phyloP scores from a whole-genome alignment of 2,113 vertebrate species.

The Numenius arquata region DNA sequence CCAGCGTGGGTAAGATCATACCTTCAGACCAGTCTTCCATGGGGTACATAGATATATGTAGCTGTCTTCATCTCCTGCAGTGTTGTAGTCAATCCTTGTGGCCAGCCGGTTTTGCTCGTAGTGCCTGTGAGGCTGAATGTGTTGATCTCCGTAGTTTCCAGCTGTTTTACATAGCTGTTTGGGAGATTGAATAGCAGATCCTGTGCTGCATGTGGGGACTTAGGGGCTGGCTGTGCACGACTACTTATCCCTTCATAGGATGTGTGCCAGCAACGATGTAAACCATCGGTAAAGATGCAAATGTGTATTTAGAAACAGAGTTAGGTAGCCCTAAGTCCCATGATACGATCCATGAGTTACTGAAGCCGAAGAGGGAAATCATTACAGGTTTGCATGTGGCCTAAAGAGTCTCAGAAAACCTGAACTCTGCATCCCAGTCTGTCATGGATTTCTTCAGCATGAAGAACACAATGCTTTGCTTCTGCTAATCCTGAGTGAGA shows the following conservation, averaged over 20 bases:
- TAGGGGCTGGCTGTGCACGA: not conserved
- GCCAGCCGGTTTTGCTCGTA: not conserved
- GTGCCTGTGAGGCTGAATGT: not conserved
- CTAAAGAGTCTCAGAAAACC: not conserved
- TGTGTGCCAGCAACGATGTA: not conserved
- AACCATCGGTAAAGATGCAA: not conserved
- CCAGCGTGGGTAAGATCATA: not conserved
- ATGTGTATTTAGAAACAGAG: not conserved
- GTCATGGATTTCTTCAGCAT: not conserved
- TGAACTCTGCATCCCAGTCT: not conserved
- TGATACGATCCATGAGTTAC: rapidly evolving
- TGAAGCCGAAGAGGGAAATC: not conserved
- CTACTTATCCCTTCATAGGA: not conserved
- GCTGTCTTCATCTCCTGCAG: not conserved
- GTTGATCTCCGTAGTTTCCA: not conserved
- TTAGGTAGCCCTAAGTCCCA: not conserved
- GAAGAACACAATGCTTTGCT: not conserved
- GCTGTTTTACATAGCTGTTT: not conserved
- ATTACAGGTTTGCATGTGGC: not conserved
- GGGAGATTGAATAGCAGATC: not conserved
- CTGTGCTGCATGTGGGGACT: not conserved
- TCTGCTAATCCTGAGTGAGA: not conserved
- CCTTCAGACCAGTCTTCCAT: not conserved
- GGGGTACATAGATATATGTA: too few species aligned
- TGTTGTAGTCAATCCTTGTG: not conserved